Conservation (phyloP, 2,888 invertebrate species). For the Cryptosula pallasiana region DNA sequence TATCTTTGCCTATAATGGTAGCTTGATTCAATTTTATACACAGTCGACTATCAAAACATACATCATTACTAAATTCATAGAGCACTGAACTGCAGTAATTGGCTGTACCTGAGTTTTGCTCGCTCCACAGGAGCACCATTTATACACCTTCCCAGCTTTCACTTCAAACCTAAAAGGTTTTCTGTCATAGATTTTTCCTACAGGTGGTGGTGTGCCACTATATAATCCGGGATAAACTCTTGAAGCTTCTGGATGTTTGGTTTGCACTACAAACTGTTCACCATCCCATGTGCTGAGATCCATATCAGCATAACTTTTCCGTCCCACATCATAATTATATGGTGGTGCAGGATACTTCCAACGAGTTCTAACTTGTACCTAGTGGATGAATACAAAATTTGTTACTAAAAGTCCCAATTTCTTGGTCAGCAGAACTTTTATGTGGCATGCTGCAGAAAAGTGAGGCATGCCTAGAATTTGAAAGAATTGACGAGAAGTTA, state of each 20-base stretch:
- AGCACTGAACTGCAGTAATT: too few species aligned
- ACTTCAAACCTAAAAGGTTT: constrained; percentile 77
- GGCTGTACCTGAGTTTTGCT: constrained; percentile 68
- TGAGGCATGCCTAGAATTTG: too few species aligned
- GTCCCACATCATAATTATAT: background rate
- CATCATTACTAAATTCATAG: too few species aligned
- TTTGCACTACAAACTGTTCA: constrained; percentile 26
- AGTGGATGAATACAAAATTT: background rate
- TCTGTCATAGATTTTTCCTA: constrained; percentile 77
- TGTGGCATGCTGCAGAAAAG: too few species aligned
- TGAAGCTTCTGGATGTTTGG: constrained; percentile 35
- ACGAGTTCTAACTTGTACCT: background rate
- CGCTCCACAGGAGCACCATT: constrained; percentile 91
- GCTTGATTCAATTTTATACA: too few species aligned
- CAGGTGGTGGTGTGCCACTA: constrained; percentile 41
- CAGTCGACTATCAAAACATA: too few species aligned
- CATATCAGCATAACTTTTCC: background rate
- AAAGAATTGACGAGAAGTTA: too few species aligned
- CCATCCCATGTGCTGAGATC: background rate
- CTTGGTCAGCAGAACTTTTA: too few species aligned
- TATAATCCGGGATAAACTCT: constrained; percentile 30
- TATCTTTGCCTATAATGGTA: too few species aligned
- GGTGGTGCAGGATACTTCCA: background rate
- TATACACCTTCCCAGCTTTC: constrained; percentile 69
- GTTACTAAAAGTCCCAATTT: too few species aligned